Evolutionary conservation across 2,797 vertebrate species (phyloP).

Genomic region (Phaenicophaeus curvirostris): DNA sequence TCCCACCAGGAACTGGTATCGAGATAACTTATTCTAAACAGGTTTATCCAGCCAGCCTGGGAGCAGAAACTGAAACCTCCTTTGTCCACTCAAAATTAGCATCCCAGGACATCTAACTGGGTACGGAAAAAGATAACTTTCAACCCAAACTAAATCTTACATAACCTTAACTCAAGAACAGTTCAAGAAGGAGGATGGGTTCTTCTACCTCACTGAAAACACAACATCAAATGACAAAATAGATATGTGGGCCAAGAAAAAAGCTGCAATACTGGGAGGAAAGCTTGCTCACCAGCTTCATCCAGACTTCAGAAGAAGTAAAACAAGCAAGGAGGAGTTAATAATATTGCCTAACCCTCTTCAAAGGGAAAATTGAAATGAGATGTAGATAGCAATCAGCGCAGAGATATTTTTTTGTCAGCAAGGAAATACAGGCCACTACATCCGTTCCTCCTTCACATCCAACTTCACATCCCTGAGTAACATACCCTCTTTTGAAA

Average conservation of each 20-base stretch:
- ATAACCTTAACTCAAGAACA: neutral
- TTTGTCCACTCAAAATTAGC: neutral
- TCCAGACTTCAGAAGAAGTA: constrained; percentile 32
- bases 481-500: neutral
- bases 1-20: neutral
- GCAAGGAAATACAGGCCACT: neutral
- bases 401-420: neutral
- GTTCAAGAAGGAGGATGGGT: neutral
- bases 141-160: neutral
- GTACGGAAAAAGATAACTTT: neutral
- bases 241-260: neutral
- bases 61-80: neutral
- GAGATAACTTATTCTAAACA: fast-evolving
- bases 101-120: no score
- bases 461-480: neutral
- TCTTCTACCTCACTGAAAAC: neutral
- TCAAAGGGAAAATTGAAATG: constrained; percentile 54
- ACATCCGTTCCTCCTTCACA: neutral
- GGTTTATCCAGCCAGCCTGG: neutral
- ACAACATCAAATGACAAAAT: fast-evolving
- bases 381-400: constrained; percentile 29
- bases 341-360: constrained; percentile 26
- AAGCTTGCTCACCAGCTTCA: neutral
- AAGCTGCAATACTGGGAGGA: neutral
- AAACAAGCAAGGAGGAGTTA: constrained; percentile 12